A percentile compares a stretch with the other conserved stretches of the same genome.
These are phyloP conservation scores for Parazoanthus atlanticus DNA, from an alignment of 92 coral and sea anemone species.

Conservation along the genomic window DNA sequence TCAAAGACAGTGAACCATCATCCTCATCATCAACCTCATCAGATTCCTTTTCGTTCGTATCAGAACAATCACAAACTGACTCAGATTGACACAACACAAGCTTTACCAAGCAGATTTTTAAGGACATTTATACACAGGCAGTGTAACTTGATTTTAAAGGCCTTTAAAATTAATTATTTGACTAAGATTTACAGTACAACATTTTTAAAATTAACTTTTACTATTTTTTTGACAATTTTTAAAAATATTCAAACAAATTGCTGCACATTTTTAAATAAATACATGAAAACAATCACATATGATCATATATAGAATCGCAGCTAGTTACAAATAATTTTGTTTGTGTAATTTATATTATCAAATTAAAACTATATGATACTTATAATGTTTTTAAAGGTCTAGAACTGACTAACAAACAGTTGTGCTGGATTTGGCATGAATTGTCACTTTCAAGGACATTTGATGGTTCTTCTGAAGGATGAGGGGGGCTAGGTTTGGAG, in stretches of 20 bases:
- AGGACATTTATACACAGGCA: conserved; percentile 7
- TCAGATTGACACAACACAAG: conserved; percentile 28
- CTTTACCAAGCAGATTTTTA: background rate
- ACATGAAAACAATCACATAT: background rate
- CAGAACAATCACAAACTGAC: conserved; percentile 23
- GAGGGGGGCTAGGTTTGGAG: conserved; percentile 1
- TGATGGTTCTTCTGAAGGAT: conserved; percentile 28
- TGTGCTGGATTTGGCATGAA: conserved; percentile 1
- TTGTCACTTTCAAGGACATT: conserved; percentile 7
- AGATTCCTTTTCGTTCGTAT: conserved; percentile 11
- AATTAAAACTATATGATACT: conserved; percentile 19
- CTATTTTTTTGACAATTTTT: background rate
- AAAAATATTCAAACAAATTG: background rate
- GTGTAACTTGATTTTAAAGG: conserved; percentile 12
- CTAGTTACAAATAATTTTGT: conserved; percentile 7
- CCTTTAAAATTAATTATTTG: conserved; percentile 7
- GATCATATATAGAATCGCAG: conserved; percentile 2
- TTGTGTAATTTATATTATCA: conserved; percentile 28
- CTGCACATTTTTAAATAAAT: conserved; percentile 19
- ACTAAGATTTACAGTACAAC: conserved; percentile 32
- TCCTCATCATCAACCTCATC: conserved; percentile 29
- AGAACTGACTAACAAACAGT: background rate
- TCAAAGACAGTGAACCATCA: conserved; percentile 32
- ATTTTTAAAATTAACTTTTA: conserved; percentile 18
- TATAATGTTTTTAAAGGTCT: conserved; percentile 19